Conservation (phyloP, 2,113 vertebrate species). For the Ammodytes dubius region DNA sequence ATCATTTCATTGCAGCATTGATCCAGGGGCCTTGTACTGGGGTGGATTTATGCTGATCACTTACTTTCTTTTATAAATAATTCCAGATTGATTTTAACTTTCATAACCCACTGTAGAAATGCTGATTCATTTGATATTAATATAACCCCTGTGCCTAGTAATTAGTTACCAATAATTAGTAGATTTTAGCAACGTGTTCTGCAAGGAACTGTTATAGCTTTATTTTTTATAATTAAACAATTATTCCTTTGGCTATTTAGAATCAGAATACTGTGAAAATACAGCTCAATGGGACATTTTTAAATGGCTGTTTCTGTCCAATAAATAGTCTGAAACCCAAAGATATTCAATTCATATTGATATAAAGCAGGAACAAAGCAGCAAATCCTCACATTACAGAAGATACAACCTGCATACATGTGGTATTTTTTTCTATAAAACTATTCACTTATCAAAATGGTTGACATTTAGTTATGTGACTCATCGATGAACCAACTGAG, state of each 20-base stretch:
- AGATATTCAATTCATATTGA: background rate
- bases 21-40: constrained; percentile 7
- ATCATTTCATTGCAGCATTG: constrained; percentile 11
- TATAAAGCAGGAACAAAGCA: constrained; percentile 11
- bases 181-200: too few relatives aligned
- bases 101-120: background rate
- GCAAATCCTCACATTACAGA: background rate
- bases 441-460: background rate
- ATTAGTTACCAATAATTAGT: background rate
- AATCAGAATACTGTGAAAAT: background rate
- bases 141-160: background rate
- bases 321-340: background rate
- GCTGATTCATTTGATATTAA: background rate
- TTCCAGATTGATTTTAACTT: background rate
- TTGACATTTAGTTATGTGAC: background rate
- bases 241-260: background rate
- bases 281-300: background rate
- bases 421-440: background rate
- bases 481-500: background rate
- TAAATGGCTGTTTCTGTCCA: constrained; percentile 2
- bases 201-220: background rate
- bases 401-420: background rate
- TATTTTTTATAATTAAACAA: background rate
- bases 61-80: background rate
- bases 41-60: constrained; percentile 23